Conservation (phyloP, 1,140 invertebrate genomes). For the Penaeus vannamei region DNA sequence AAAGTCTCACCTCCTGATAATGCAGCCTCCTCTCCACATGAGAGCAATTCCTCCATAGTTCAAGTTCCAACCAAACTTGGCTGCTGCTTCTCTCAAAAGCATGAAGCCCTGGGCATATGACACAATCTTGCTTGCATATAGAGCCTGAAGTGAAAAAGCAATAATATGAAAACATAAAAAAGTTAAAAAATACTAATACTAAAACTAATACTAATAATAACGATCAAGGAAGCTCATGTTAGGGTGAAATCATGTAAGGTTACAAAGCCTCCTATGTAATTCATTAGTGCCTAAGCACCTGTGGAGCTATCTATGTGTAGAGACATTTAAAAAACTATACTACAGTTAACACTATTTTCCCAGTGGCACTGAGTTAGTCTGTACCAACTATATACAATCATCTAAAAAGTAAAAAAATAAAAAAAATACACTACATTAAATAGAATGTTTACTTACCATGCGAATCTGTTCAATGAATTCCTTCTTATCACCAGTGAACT, state of each 20-base stretch:
- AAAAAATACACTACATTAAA: too few relatives aligned
- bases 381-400: too few relatives aligned
- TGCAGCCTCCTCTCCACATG: conserved; percentile 99
- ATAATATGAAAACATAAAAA: not conserved
- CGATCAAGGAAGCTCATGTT: not conserved
- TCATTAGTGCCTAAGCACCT: too few relatives aligned
- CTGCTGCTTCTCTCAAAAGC: conserved; percentile 94
- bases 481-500: conserved; percentile 81
- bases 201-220: not conserved
- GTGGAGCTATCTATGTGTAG: too few relatives aligned
- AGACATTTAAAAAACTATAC: too few relatives aligned
- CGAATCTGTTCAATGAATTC: conserved; percentile 84
- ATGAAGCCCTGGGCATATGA: conserved; percentile 99
- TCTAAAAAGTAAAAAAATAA: too few relatives aligned
- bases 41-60: conserved; percentile 98
- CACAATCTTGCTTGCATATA: conserved; percentile 98
- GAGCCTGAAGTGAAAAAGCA: conserved; percentile 77
- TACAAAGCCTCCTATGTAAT: too few relatives aligned
- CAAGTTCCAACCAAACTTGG: conserved; percentile 92
- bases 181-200: not conserved
- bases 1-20: conserved; percentile 80
- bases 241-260: too few relatives aligned
- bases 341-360: too few relatives aligned
- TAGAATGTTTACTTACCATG: conserved; percentile 73
- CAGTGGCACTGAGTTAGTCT: too few relatives aligned